Evolutionary conservation across 2,113 vertebrate species (phyloP), one percentile per base, ranked within the genome.

Genomic region (Anoplopoma fimbria): DNA sequence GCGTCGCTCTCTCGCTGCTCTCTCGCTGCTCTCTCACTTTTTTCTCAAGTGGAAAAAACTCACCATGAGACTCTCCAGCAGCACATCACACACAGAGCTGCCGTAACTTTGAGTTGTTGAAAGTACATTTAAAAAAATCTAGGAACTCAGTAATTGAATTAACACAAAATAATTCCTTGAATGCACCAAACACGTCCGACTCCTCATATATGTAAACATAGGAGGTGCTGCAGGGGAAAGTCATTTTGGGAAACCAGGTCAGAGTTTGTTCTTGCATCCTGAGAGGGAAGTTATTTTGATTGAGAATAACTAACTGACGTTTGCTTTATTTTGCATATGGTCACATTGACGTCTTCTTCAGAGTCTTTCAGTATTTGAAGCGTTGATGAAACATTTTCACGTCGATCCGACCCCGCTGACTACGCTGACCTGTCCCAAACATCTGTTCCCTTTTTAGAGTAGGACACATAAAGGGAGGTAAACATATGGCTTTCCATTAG

Each of bases 21-120:
- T 27, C 42, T 17, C 6, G 42, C n/a, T 29, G 75, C 73, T 36
- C 40, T 27, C 42, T 33, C 8, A 34, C 69, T 77, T 80, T 65
- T n/a, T 63, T 29, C 53, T 69, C 10, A 19, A 70, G 67, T 82
- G 81, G 87, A 87, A 85, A 38, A 82, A 87, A 68, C 64, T 84
- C 69, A 13, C 40, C 76, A 25, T 76, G 74, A 34, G 55, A 12
- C 74, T 76, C 79, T 65, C 49, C 25, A 3, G 42, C 38, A 51
- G 69, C 62, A 29, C 45, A 21, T 29, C 58, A 5, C 68, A 5
- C 68, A 25, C 36, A 68, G 58, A 12, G 70, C 69, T 42, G 69
- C 69, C 21, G 12, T 77, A 34, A 58, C 36, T 72, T 45, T 23
- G 7, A 2, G 2, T 7, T 60, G 38, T 27, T 67, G 14, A 67